Base-by-base conservation (phyloP, 2,888 invertebrate species). In the Lithophane ornitopus region DNA sequence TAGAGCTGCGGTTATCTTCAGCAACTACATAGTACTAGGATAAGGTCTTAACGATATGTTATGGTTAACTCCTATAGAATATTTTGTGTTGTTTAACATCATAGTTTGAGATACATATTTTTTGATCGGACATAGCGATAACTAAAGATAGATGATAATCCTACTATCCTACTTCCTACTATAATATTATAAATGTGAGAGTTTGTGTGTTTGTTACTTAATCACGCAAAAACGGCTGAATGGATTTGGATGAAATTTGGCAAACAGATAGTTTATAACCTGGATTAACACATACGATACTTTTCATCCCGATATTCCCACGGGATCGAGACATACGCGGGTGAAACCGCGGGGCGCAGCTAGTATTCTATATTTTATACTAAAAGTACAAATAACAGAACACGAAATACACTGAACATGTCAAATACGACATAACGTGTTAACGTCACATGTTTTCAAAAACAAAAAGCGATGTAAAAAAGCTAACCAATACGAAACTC, bases 401-500 rank as follows among this genome's bases (percentile, higher is more conserved):
- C 22, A 22, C 52, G n/a, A n/a, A 22, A n/a, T 52, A n/a, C 22
- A 39, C 1, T 6, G 6, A 34, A 34, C 22, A 46, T 46, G 16
- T 46, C 46, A 46, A 7, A 6, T 1, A 39, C 14, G 39, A 14
- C 34, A n/a, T n/a, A 3, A 22, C 34, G 8, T 11, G 34, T 66
- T 66, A 14, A 49, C 9, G 2, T 19, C 34, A 58, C 14, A 3
- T 28, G n/a, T 44, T 54, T 49, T 16, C 12, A 16, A 41, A 76
- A 0, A 44, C 0, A 19, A 19, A 46, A 54, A 16, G 4, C 3
- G 14, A 22, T 65, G 2, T 46, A n/a, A 65, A 52, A 59, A 61
- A 61, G 6, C 16, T n/a, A 44, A 34, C 16, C 26, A n/a, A 67
- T 44, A 14, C 16, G 0, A n/a, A 79, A 56, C 52, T 81, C 39